These are phyloP conservation scores for Pseudorhombus dupliciocellatus DNA, from an alignment of 2,113 vertebrate species.

Conservation along the genomic window DNA sequence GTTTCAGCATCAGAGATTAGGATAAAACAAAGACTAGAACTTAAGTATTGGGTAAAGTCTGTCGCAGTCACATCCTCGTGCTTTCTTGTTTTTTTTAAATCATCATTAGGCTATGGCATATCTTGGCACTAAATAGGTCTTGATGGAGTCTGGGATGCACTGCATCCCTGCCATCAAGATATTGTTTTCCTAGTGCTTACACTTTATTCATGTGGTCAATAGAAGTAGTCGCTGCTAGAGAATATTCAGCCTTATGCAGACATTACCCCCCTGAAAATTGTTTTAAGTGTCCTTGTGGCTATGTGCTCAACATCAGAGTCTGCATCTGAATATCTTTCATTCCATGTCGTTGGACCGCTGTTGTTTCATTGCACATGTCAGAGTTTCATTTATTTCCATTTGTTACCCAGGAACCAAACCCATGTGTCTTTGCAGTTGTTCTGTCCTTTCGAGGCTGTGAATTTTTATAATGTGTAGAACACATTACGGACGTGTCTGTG, in stretches of 20 bases:
- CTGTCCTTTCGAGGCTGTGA: slow-evolving; percentile 33
- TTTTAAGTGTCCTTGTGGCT: slow-evolving; percentile 80
- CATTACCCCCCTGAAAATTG: slow-evolving; percentile 46
- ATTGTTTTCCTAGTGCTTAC: slow-evolving; percentile 10
- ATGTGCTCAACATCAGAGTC: slow-evolving; percentile 53
- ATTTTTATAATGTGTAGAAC: slow-evolving; percentile 49
- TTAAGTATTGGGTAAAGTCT: slow-evolving; percentile 8
- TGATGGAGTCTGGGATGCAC: slow-evolving; percentile 31
- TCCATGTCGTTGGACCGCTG: slow-evolving; percentile 2
- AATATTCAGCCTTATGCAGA: slow-evolving; percentile 24
- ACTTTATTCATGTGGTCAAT: slow-evolving; percentile 27
- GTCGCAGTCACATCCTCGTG: slow-evolving; percentile 21
- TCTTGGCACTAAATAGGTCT: slow-evolving; percentile 19
- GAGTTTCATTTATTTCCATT: slow-evolving; percentile 22
- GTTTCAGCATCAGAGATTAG: slow-evolving; percentile 9
- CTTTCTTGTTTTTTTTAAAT: slow-evolving; percentile 8
- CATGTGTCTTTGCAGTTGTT: slow-evolving; percentile 34
- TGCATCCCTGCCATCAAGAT: slow-evolving; percentile 29
- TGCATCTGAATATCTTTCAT: slow-evolving; percentile 13
- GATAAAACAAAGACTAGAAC: neutral
- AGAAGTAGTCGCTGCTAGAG: slow-evolving; percentile 31
- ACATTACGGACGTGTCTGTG: slow-evolving; percentile 37
- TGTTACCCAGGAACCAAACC: slow-evolving; percentile 40
- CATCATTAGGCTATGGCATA: neutral
- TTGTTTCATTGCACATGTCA: slow-evolving; percentile 14